Evolutionary conservation across 2,113 vertebrate species (phyloP).

Genomic region (Tetrax tetrax): DNA sequence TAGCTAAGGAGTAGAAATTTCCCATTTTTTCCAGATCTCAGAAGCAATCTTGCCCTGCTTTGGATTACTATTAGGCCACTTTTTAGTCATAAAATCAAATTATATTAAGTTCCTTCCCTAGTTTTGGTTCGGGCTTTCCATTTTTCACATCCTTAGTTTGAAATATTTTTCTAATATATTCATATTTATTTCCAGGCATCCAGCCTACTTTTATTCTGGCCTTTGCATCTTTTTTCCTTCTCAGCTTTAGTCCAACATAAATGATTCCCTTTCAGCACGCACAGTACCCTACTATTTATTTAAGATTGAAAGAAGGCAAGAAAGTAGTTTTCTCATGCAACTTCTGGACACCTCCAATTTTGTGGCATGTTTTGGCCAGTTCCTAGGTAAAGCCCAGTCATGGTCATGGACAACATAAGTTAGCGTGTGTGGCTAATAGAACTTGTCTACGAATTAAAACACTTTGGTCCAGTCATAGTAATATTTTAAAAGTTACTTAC

Average conservation of each 20-base stretch:
- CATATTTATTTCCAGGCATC: slow-evolving; percentile 73
- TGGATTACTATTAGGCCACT: background rate
- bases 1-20: background rate
- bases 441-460: slow-evolving; percentile 27
- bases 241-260: slow-evolving; percentile 71
- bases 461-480: background rate
- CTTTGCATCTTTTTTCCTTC: slow-evolving; percentile 67
- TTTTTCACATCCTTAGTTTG: slow-evolving; percentile 60
- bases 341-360: slow-evolving; percentile 61
- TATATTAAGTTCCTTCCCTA: background rate
- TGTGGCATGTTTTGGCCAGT: slow-evolving; percentile 50
- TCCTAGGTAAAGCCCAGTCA: slow-evolving; percentile 62
- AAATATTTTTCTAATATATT: slow-evolving; percentile 60
- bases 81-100: background rate
- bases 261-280: slow-evolving; percentile 72
- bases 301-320: slow-evolving; percentile 70
- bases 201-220: slow-evolving; percentile 72
- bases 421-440: background rate
- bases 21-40: background rate
- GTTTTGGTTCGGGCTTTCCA: slow-evolving; percentile 35
- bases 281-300: slow-evolving; percentile 71
- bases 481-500: background rate
- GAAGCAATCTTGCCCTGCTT: background rate
- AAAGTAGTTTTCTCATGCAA: slow-evolving; percentile 71
- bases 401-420: slow-evolving; percentile 5